Conservation (phyloP, 2,888 invertebrate species). For the Rotaria socialis region DNA sequence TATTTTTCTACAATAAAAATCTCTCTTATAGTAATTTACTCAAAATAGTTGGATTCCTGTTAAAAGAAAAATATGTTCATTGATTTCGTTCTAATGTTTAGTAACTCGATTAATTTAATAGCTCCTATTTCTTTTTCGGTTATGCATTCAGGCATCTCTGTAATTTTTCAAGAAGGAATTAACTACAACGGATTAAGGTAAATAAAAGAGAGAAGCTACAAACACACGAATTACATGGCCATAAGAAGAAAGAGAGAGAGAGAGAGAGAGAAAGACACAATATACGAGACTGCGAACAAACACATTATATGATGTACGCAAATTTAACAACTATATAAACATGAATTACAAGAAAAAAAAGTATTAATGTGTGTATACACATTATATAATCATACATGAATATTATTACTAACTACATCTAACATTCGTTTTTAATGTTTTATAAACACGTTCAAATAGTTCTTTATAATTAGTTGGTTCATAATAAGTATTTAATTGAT, state of each 20-base stretch:
- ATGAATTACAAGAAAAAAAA: not conserved
- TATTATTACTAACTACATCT: too few species aligned
- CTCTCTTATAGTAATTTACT: too few species aligned
- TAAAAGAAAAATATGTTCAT: too few species aligned
- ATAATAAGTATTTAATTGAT: not conserved
- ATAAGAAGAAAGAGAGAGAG: not conserved
- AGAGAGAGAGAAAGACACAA: conserved; percentile 23
- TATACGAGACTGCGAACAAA: conserved; percentile 4
- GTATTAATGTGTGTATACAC: not conserved
- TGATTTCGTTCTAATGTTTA: too few species aligned
- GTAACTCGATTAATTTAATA: too few species aligned
- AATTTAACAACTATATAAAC: not conserved
- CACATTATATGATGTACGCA: not conserved
- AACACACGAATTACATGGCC: not conserved
- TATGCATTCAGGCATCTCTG: not conserved
- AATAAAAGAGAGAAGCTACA: not conserved
- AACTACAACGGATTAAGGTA: not conserved
- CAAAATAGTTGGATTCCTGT: too few species aligned
- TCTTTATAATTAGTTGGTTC: conserved; percentile 17
- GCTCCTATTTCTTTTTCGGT: not conserved
- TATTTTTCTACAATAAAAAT: too few species aligned
- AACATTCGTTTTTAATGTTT: not conserved
- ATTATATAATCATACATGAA: not conserved
- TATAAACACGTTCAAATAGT: conserved; percentile 3
- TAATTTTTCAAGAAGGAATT: not conserved